A percentile compares a stretch with the other conserved stretches of the same genome.
Conservation (phyloP, 2,797 vertebrate genomes). For the Rhabdomys pumilio region DNA sequence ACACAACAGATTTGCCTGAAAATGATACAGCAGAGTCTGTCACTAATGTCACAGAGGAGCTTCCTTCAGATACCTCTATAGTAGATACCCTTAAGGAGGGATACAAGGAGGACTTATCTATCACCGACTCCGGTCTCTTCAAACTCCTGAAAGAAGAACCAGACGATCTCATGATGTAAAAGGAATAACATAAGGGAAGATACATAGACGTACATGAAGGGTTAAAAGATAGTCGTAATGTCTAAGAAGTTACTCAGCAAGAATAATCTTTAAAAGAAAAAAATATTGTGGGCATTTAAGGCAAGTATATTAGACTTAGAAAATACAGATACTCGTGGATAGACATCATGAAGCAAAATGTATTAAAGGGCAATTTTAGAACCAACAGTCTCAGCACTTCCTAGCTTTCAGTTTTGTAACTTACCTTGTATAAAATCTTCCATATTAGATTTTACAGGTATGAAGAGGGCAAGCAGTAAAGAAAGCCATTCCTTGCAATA, state of each 20-base stretch:
- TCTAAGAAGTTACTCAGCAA: slow-evolving; percentile 54
- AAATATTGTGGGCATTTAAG: slow-evolving; percentile 69
- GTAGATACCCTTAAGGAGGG: neutral
- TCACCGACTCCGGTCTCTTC: slow-evolving; percentile 52
- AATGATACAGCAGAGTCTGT: neutral
- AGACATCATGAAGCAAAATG: slow-evolving; percentile 6
- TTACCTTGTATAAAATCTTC: slow-evolving; percentile 26
- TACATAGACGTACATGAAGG: neutral
- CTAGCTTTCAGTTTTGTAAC: neutral
- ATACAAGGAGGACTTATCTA: slow-evolving; percentile 41
- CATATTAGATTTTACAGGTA: neutral
- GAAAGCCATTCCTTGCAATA: neutral
- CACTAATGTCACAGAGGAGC: neutral
- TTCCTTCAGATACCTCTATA: neutral
- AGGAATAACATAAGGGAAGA: neutral
- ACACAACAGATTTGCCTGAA: slow-evolving; percentile 13
- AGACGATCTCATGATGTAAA: slow-evolving; percentile 78
- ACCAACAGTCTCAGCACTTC: neutral
- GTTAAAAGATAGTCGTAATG: slow-evolving; percentile 19
- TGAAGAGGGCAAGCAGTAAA: neutral
- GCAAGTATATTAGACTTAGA: slow-evolving; percentile 76
- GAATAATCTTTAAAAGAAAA: slow-evolving; percentile 25
- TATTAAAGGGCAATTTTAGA: slow-evolving; percentile 11
- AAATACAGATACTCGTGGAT: neutral
- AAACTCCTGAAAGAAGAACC: slow-evolving; percentile 79